Percentiles rank a stretch among this genome's conserved stretches.
Evolutionary conservation across 2,888 invertebrate species (phyloP).

Genomic region (Cantharis lateralis): DNA sequence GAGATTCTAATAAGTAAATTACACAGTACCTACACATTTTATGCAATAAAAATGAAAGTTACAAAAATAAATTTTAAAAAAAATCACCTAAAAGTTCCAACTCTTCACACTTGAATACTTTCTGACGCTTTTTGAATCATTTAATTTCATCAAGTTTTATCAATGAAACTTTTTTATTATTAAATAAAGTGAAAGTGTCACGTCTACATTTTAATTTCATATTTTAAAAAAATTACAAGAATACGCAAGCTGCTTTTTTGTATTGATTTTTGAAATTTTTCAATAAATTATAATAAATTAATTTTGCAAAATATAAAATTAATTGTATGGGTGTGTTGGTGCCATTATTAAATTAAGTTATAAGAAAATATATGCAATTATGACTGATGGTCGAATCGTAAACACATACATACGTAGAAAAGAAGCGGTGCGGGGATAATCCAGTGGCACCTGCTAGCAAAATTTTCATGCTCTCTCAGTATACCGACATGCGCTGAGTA

Average conservation of each 20-base stretch:
- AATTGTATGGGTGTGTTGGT: not conserved
- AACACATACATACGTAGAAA: not conserved
- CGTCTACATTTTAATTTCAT: not conserved
- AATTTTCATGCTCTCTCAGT: slow-evolving; percentile 9
- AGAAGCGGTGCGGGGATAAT: slow-evolving; percentile 8
- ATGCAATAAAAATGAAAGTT: not conserved
- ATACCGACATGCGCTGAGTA: slow-evolving; percentile 11
- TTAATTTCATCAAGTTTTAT: not conserved
- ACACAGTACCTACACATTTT: not conserved
- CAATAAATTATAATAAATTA: not conserved
- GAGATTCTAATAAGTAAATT: not conserved
- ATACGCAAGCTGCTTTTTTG: not conserved
- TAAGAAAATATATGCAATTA: not conserved
- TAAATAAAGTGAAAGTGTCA: not conserved
- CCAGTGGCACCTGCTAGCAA: slow-evolving; percentile 10
- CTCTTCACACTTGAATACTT: not conserved
- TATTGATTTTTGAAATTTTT: not conserved
- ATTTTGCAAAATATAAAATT: not conserved
- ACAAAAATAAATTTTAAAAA: not conserved
- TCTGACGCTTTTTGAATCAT: not conserved
- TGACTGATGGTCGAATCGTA: not conserved
- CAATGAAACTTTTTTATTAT: not conserved
- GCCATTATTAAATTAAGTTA: not conserved
- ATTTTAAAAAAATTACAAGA: not conserved
- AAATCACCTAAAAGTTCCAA: not conserved